phyloP scores from a whole-genome alignment of 2,888 invertebrate species.

The Eudemis profundana region DNA sequence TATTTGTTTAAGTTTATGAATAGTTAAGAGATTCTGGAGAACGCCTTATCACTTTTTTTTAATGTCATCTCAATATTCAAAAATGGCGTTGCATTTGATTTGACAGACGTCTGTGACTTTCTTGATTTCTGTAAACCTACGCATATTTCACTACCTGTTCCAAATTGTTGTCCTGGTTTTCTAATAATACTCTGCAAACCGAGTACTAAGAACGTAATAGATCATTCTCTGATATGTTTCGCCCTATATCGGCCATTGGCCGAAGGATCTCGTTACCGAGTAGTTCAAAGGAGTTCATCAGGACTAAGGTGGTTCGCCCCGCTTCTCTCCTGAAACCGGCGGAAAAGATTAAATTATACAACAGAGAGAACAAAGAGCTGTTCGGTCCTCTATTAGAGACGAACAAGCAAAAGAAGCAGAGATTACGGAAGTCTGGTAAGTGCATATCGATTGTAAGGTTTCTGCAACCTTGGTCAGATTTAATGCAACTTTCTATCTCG shows the following conservation, averaged over 20 bases:
- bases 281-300: constrained; percentile 66
- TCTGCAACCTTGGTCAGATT: constrained; percentile 62
- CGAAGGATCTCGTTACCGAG: constrained; percentile 63
- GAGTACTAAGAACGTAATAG: constrained; percentile 2
- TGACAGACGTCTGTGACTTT: background rate
- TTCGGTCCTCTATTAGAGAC: constrained; percentile 82
- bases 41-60: too few species aligned
- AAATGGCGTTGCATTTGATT: constrained; percentile 32
- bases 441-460: constrained; percentile 54
- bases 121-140: constrained; percentile 9
- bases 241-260: constrained; percentile 66
- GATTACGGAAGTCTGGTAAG: constrained; percentile 72
- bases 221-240: constrained; percentile 62
- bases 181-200: constrained; percentile 20
- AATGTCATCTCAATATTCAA: constrained; percentile 19
- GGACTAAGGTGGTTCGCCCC: constrained; percentile 74
- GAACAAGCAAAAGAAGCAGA: constrained; percentile 73
- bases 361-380: constrained; percentile 79
- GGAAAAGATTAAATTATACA: constrained; percentile 75
- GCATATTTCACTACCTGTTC: constrained; percentile 17
- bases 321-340: constrained; percentile 76
- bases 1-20: too few species aligned
- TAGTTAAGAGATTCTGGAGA: too few species aligned
- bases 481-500: constrained; percentile 43
- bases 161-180: constrained; percentile 26